Conservation (phyloP, 2,113 vertebrate genomes). For the Lepus europaeus region DNA sequence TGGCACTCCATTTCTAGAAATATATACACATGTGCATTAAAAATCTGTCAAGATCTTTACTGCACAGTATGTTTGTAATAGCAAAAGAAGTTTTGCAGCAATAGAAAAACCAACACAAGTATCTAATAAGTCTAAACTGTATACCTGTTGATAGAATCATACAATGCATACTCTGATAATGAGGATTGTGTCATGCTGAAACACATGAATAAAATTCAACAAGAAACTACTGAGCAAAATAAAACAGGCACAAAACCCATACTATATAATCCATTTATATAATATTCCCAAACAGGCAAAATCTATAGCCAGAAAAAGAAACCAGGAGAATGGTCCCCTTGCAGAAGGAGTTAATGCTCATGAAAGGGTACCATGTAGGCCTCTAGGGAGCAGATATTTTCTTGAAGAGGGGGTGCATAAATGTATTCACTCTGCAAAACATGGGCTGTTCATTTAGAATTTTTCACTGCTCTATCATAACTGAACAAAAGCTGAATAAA, state of each 20-base stretch:
- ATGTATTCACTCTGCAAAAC: neutral
- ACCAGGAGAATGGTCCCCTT: neutral
- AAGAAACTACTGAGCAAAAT: neutral
- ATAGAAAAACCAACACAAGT: neutral
- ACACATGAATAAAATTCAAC: neutral
- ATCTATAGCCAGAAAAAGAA: neutral
- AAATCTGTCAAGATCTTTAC: neutral
- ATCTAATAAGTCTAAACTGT: neutral
- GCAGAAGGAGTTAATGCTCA: neutral
- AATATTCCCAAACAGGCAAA: neutral
- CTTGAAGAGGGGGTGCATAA: neutral
- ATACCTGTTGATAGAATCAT: conserved; percentile 19
- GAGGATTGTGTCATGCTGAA: neutral
- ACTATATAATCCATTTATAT: neutral
- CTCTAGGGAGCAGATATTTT: neutral
- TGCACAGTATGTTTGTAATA: neutral
- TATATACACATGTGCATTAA: neutral
- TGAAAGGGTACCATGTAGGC: neutral
- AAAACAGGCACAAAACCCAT: neutral
- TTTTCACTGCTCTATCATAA: neutral
- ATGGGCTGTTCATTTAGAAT: neutral
- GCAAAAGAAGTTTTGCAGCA: neutral
- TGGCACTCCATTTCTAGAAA: neutral
- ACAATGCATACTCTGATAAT: neutral
- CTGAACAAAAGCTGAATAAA: conserved; percentile 17